phyloP scores from a whole-genome alignment of 2,888 invertebrate genomes.

The Temnothorax rugatulus region DNA sequence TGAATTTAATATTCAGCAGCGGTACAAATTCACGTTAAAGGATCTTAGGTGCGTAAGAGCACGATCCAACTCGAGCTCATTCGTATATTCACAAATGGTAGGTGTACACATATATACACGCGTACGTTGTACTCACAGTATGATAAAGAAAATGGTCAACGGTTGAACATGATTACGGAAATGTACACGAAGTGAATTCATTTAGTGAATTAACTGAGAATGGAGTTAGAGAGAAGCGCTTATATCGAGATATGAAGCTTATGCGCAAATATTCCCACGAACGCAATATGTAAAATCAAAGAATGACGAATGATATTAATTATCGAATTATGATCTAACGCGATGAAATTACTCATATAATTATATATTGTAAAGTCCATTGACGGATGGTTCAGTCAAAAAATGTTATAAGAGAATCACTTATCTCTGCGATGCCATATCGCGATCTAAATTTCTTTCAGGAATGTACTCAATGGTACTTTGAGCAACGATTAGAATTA shows the following conservation, averaged over 20 bases:
- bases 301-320: background rate
- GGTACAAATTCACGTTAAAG: background rate
- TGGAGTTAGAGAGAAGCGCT: slow-evolving; percentile 14
- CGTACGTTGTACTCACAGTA: slow-evolving; percentile 42
- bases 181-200: background rate
- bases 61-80: slow-evolving; percentile 12
- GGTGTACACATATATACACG: slow-evolving; percentile 19
- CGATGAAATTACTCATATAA: slow-evolving; percentile 6
- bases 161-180: slow-evolving; percentile 10
- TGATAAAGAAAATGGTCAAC: background rate
- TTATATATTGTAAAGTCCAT: background rate
- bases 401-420: slow-evolving; percentile 19
- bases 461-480: slow-evolving; percentile 71
- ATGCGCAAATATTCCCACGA: background rate
- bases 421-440: slow-evolving; percentile 41
- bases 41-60: background rate
- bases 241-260: background rate
- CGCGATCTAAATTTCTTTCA: slow-evolving; percentile 54
- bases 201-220: slow-evolving; percentile 1
- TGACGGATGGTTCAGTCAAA: slow-evolving; percentile 44
- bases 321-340: background rate
- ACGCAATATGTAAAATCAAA: background rate
- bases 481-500: slow-evolving; percentile 73
- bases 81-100: background rate
- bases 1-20: background rate